Evolutionary conservation across 2,888 invertebrate species (phyloP).

Genomic region (Didymodactylos carnosus): DNA sequence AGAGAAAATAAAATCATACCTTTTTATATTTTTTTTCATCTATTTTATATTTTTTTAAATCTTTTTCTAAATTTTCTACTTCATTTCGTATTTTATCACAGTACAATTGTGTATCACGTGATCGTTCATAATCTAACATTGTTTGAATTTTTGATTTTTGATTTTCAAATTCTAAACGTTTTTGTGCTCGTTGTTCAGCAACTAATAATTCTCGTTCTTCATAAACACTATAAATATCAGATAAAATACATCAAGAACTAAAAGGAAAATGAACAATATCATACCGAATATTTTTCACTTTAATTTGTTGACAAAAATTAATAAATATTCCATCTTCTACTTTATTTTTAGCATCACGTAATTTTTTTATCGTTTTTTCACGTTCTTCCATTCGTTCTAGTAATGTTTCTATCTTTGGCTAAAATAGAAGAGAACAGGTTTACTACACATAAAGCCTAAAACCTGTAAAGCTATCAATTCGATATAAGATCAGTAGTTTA

Average conservation of each 20-base stretch:
- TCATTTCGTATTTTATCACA: constrained; percentile 78
- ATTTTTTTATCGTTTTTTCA: constrained; percentile 53
- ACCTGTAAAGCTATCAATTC: too few species aligned
- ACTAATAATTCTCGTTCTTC: constrained; percentile 72
- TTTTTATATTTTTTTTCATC: constrained; percentile 46
- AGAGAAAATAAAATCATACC: not conserved
- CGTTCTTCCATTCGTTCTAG: constrained; percentile 40
- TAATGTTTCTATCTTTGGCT: constrained; percentile 44
- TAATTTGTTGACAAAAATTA: constrained; percentile 74
- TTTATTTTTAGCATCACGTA: constrained; percentile 82
- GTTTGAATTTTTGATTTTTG: constrained; percentile 58
- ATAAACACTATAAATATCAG: constrained; percentile 45
- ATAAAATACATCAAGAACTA: not conserved
- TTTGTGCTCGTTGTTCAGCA: constrained; percentile 70
- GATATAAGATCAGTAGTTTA: too few species aligned
- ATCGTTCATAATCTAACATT: constrained; percentile 83
- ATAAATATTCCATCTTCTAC: constrained; percentile 89
- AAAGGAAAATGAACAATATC: not conserved
- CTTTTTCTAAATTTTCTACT: constrained; percentile 73
- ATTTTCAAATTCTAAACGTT: constrained; percentile 81
- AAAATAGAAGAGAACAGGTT: constrained; percentile 26
- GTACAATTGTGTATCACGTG: constrained; percentile 52
- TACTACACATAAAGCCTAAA: too few species aligned
- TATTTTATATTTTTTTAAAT: constrained; percentile 53
- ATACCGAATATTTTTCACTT: constrained; percentile 71